phyloP scores from a whole-genome alignment of 2,113 vertebrate genomes.

The Anarrhichthys ocellatus region DNA sequence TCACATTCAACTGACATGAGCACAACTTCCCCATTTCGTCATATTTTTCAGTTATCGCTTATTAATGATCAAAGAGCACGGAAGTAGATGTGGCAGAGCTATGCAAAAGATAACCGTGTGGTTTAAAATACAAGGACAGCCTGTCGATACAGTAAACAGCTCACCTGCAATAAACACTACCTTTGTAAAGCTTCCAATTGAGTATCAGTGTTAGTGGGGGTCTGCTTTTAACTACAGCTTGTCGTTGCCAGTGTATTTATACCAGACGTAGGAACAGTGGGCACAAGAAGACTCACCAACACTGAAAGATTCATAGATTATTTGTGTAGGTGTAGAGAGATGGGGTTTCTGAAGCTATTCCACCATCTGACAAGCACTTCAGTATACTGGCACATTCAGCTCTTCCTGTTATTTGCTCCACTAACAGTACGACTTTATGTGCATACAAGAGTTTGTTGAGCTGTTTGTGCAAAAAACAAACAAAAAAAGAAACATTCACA shows the following conservation, averaged over 20 bases:
- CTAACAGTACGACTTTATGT: not conserved
- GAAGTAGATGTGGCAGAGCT: not conserved
- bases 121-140: not conserved
- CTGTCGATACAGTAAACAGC: not conserved
- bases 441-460: not conserved
- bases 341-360: not conserved
- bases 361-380: not conserved
- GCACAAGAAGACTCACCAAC: not conserved
- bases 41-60: conserved; percentile 1
- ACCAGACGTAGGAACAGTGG: not conserved
- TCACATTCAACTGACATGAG: not conserved
- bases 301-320: not conserved
- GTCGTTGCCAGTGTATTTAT: not conserved
- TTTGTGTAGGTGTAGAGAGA: not conserved
- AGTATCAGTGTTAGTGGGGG: not conserved
- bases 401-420: not conserved
- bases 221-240: not conserved
- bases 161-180: not conserved
- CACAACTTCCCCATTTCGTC: conserved; percentile 1
- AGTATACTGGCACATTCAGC: not conserved
- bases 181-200: not conserved
- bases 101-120: not conserved
- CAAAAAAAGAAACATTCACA: conserved; percentile 7
- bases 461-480: not conserved
- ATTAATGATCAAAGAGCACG: not conserved